These are phyloP conservation scores for Anseranas semipalmata DNA, from an alignment of 2,113 vertebrate species.

Conservation along the genomic window DNA sequence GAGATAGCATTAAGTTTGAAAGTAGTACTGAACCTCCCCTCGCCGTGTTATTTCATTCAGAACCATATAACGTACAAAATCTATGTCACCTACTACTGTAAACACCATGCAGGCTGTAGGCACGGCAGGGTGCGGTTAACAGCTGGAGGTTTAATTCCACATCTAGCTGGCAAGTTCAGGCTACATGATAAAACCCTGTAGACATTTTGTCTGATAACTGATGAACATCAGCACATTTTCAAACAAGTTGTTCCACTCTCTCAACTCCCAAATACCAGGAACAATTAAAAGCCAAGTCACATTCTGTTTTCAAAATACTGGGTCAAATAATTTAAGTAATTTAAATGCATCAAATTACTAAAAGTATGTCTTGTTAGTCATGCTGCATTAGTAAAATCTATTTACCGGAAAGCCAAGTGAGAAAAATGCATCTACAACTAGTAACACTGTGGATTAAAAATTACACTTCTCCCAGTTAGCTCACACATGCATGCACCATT, in stretches of 20 bases:
- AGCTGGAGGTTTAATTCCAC: slow-evolving; percentile 36
- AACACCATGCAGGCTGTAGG: background rate
- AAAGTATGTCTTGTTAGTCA: slow-evolving; percentile 19
- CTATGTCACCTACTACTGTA: background rate
- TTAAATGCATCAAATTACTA: background rate
- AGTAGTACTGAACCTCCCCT: background rate
- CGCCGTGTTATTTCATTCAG: rapidly evolving
- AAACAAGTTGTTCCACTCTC: slow-evolving; percentile 57
- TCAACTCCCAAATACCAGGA: background rate
- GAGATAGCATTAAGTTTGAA: background rate
- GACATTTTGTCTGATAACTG: slow-evolving; percentile 58
- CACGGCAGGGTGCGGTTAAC: slow-evolving; percentile 39
- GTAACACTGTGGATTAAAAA: background rate
- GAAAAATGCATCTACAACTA: background rate
- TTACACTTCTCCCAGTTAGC: background rate
- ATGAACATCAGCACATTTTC: slow-evolving; percentile 65
- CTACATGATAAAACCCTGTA: slow-evolving; percentile 39
- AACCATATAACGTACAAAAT: background rate
- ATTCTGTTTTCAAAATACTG: slow-evolving; percentile 21
- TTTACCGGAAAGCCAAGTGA: background rate
- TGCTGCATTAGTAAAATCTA: background rate
- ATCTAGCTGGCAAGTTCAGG: slow-evolving; percentile 37
- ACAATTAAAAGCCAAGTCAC: slow-evolving; percentile 45
- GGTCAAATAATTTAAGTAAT: slow-evolving; percentile 7
- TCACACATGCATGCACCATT: background rate